Base-by-base conservation (phyloP, 2,797 vertebrate species). In the Prionace glauca region DNA sequence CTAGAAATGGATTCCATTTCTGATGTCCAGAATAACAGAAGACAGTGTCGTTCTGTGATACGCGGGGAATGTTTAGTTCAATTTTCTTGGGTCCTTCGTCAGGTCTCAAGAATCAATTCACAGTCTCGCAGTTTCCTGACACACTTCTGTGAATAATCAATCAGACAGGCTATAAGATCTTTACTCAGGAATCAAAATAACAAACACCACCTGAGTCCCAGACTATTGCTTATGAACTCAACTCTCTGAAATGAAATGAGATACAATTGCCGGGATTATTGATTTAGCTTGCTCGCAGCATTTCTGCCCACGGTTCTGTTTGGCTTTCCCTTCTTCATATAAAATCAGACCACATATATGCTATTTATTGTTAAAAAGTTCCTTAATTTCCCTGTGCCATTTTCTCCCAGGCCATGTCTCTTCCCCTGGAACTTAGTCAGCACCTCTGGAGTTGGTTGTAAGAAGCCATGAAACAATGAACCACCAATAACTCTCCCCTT, bases 161-260 rank as follows among this genome's bases (percentile, higher is more conserved):
- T 62, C 60, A 36, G 90, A 92, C n/a, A 92, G 16, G 36, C 90
- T 36, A n/a, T 16, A 62, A 67, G 86, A 91, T 92, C 62, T 92
- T 92, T 24, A 67, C 90, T 67, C 62, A 11, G 90, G 62, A 69
- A 69, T n/a, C 36, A n/a, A 92, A 92, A 41, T 36, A 92, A 69
- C 90, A 92, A 92, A 69, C 90, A 69, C 62, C 90, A 92, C 90
- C 90, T 92, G 90, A 92, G 90, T 41, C 90, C 90, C 90, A 69
- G 65, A 36, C 9, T 69, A 67, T 92, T 4, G 24, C 65, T 36
- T 69, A 41, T 20, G 18, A 92, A 69, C n/a, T 50, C 18, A 69
- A 24, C 22, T 36, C 9, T 22, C 36, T 92, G n/a, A 92, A 92
- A 41, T 69, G 90, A 69, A 92, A 92, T 69, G 9, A 8, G 22